A percentile compares a stretch with the other conserved stretches of the same genome.
Conservation (phyloP, 2,797 vertebrate species). For the Coluber constrictor region DNA sequence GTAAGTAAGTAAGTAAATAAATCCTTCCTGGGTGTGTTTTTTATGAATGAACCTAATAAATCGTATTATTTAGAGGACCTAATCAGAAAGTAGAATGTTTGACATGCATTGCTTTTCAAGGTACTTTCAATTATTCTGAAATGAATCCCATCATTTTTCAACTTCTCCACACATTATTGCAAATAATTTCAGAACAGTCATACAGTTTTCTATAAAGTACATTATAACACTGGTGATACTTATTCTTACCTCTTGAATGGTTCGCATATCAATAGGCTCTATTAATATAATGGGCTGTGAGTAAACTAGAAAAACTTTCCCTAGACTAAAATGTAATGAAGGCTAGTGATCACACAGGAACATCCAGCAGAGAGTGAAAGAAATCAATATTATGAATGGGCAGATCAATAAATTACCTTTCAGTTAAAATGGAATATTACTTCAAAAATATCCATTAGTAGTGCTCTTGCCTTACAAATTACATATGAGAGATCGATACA, state of each 20-base stretch:
- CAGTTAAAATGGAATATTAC: constrained; percentile 43
- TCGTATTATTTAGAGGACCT: constrained; percentile 27
- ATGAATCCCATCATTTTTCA: constrained; percentile 50
- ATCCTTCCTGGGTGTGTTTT: neutral
- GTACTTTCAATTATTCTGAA: constrained; percentile 40
- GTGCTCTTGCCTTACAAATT: constrained; percentile 56
- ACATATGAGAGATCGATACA: constrained; percentile 46
- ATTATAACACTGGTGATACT: constrained; percentile 21
- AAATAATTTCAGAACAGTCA: constrained; percentile 46
- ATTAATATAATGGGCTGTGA: constrained; percentile 54
- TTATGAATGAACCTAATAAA: constrained; percentile 5
- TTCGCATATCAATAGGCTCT: constrained; percentile 63
- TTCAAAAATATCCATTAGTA: constrained; percentile 51
- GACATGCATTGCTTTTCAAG: constrained; percentile 30
- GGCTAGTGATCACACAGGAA: constrained; percentile 41
- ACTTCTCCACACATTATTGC: constrained; percentile 41
- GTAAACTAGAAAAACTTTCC: constrained; percentile 39
- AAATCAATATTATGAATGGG: constrained; percentile 56
- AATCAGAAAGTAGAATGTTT: constrained; percentile 44
- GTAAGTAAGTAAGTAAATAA: neutral
- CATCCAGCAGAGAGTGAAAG: constrained; percentile 52
- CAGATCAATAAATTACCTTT: constrained; percentile 53
- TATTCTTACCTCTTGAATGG: constrained; percentile 37
- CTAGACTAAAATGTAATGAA: constrained; percentile 49
- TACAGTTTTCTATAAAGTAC: constrained; percentile 42